Evolutionary conservation across 2,113 vertebrate species (phyloP).

Genomic region (Gopherus evgoodei): DNA sequence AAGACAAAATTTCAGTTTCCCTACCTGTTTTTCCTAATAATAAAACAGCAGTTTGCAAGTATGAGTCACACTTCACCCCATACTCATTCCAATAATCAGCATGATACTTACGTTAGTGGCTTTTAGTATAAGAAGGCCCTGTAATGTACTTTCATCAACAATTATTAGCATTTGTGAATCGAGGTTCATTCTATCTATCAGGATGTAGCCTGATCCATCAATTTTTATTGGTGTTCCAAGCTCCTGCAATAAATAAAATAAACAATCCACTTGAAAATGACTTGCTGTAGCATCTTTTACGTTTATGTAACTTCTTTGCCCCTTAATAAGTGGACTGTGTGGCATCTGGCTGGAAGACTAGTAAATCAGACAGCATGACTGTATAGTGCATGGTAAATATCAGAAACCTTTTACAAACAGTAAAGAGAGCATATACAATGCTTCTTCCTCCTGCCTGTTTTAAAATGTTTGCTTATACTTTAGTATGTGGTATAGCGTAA

Average conservation of each 20-base stretch:
- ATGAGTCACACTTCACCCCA: neutral
- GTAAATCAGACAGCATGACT: neutral
- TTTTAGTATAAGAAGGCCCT: constrained; percentile 72
- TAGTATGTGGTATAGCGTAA: neutral
- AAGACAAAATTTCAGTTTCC: neutral
- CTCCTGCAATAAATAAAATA: constrained; percentile 64
- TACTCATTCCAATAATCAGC: neutral
- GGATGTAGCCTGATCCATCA: constrained; percentile 72
- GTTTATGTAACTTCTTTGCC: neutral
- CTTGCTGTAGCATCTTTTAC: neutral
- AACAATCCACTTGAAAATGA: neutral
- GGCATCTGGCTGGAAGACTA: neutral
- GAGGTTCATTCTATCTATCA: constrained; percentile 59
- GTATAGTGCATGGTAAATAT: neutral
- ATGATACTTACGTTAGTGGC: constrained; percentile 69
- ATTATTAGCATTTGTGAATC: constrained; percentile 73
- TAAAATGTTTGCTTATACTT: neutral
- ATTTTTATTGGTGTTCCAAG: constrained; percentile 79
- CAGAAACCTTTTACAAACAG: neutral
- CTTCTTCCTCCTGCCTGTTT: neutral
- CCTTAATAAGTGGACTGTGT: neutral
- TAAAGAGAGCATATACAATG: neutral
- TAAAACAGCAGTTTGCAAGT: neutral
- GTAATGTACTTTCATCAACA: constrained; percentile 73
- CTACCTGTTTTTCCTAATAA: neutral